Evolutionary conservation across 2,113 vertebrate genomes (phyloP).

Genomic region (Lipotes vexillifer): DNA sequence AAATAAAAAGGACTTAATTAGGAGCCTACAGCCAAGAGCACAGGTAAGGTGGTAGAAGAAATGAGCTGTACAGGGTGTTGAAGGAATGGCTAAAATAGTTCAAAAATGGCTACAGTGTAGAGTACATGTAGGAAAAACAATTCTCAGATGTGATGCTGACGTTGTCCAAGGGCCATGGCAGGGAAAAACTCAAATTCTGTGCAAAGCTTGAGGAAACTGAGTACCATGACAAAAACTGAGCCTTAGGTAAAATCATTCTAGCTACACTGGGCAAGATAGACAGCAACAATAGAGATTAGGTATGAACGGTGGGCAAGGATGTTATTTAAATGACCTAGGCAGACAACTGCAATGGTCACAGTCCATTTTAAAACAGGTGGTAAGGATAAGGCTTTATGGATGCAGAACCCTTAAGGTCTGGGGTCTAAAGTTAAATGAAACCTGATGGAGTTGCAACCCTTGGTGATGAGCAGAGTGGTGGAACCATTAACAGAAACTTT

Average conservation of each 20-base stretch:
- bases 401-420: neutral
- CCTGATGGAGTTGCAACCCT: neutral
- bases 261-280: neutral
- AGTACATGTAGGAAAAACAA: neutral
- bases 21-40: neutral
- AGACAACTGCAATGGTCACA: neutral
- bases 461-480: neutral
- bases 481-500: neutral
- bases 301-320: neutral
- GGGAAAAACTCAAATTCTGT: neutral
- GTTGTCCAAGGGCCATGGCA: neutral
- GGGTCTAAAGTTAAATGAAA: neutral
- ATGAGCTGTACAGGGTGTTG: rapidly evolving
- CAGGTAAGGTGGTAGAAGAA: neutral
- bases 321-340: neutral
- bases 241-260: neutral
- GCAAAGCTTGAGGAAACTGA: neutral
- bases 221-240: neutral
- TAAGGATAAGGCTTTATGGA: neutral
- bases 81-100: neutral
- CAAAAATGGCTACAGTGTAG: neutral
- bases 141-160: neutral
- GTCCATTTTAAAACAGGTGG: neutral
- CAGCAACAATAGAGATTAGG: neutral
- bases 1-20: neutral